Evolutionary conservation across 2,888 invertebrate species (phyloP), one percentile per base, ranked within the genome.

Genomic region (Brenthis hecate): DNA sequence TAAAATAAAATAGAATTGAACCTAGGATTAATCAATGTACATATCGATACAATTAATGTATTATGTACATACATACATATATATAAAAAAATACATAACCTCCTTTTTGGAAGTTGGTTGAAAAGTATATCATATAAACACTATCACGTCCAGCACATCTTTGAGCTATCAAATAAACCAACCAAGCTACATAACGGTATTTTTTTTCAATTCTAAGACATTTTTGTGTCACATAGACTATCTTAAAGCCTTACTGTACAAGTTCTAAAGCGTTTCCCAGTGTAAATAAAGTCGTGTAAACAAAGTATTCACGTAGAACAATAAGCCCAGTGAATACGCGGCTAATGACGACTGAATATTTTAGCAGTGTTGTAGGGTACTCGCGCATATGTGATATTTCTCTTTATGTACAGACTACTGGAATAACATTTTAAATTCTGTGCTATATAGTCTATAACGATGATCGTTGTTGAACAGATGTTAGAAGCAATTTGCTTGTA

Each of bases 311-410:
- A 67, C 47, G 68, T 13, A 36, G 36, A 62, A 62, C 54, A 62
- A 70, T 74, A 74, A 70, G 72, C 80, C 43, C 43, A 79, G 79
- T 77, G 79, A 75, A 72, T 76, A 77, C 78, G 70, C 51, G 47
- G 65, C 85, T 88, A 88, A 88, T 87, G 88, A 82, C 80, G 74
- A 72, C 73, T 88, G 88, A 85, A 89, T 89, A 85, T 85, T 89
- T 88, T 81, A 72, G 6, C 28, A 64, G 56, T 4, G 56, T 58
- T 66, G 57, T 60, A 66, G 58, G 66, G 69, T 62, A 65, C 68
- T 58, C 56, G 64, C 67, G 55, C 63, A 56, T 71, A 69, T 61
- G 66, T 62, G n/a, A 55, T 47, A 48, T 19, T 28, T 57, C 47
- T 66, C 56, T 58, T 36, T 28, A 48, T 16, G 16, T 16, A 8